Base-by-base conservation (phyloP, 2,888 invertebrate genomes). In the Amphiduros pacificus region DNA sequence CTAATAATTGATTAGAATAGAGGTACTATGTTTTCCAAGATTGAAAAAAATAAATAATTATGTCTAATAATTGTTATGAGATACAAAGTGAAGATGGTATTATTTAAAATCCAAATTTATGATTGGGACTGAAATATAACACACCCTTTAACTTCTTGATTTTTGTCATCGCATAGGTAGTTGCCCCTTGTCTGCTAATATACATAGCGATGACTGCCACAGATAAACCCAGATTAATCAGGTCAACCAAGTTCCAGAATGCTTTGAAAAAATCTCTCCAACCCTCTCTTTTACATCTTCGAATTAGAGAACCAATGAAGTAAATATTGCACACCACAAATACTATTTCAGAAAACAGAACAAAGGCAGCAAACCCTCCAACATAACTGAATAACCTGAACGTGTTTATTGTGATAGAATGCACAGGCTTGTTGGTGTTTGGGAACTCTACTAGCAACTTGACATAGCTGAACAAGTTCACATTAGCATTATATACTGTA, bases 401-500 rank as follows among this genome's bases (percentile, higher is more conserved):
- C 11, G 48, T 31, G 49, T n/a, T 56, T 28, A 56, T 32, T n/a
- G 20, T 48, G 20, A 28, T 41, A 27, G 49, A 49, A 31, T 56
- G 56, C 2, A 22, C 20, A n/a, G 29, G 27, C 28, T 22, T 28
- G 20, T 49, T 31, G 6, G 73, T 76, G 22, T 74, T 70, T 40
- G 76, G 67, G 55, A 80, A 72, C 71, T 83, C 83, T 1, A 79
- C 71, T 6, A 81, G 61, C 27, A 83, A 65, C 5, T 76, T 79
- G 9, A 71, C 71, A 1, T 80, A 72, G 4, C 74, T 73, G 66
- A 82, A 82, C 29, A 82, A 67, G 63, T 81, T 81, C 2, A 79
- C 72, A 31, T 65, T 51, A 0, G 81, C 74, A 61, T 86, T 86
- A 73, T 85, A 86, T 31, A 82, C 80, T 0, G 85, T 84, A 69